Base-by-base conservation (phyloP, 2,888 invertebrate genomes). In the Acleris cristana region DNA sequence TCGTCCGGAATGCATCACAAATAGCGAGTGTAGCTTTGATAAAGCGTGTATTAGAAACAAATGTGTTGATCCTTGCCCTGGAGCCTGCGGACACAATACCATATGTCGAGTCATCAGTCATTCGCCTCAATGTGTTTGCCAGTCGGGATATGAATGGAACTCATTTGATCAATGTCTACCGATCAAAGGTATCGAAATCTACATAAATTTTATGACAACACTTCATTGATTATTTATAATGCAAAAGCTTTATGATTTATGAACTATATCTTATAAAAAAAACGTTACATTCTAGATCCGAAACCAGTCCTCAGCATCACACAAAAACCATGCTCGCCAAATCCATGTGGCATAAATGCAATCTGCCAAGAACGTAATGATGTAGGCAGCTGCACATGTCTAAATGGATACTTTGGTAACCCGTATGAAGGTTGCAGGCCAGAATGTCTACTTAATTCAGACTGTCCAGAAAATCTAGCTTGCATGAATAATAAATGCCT, bases 61-160 rank as follows among this genome's bases (percentile, higher is more conserved):
- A 84, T 98, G 97, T 79, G 88, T 94, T 8, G 96, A 97, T 81
- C 97, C 97, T 19, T 98, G 97, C 76, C 94, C 95, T 3, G 96
- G 96, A 52, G 95, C 96, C 40, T 97, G 97, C 74, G 97, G 97
- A 61, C 94, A 94, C 70, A 95, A 95, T 65, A 96, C 98, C 0
- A 89, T 95, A 62, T 98, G 98, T 80, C 93, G 95, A 69, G 96
- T 96, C 2, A 94, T 97, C 62, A 97, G 97, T 82, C 98, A 98
- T 84, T 96, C 96, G 74, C 97, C 98, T 1, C 95, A 97, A 68
- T 98, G 98, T 80, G 94, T 94, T 64, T 98, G 98, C 79, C 95
- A 95, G 72, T 81, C 88, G 34, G 94, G 94, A 64, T 94, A 94
- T 79, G 93, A 95, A 69, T 97, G 97, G 58, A 96, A 97, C 94